These are phyloP conservation scores for Calycopis cecrops DNA, from an alignment of 1,140 invertebrate species.

Conservation along the genomic window DNA sequence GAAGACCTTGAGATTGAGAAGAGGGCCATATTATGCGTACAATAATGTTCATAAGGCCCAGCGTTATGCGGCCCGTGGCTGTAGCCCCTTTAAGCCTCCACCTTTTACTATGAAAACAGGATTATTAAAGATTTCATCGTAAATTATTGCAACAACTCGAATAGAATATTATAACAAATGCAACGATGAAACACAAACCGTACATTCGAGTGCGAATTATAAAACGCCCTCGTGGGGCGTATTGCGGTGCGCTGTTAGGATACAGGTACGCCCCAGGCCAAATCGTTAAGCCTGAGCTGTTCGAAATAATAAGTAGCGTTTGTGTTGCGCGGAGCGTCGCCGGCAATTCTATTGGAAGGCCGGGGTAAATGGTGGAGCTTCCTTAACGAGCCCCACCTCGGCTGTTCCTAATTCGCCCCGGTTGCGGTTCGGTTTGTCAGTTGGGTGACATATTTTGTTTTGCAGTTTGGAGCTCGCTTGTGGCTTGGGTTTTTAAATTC, in stretches of 20 bases:
- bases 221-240: neutral
- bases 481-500: conserved; percentile 7
- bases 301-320: conserved; percentile 68
- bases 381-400: conserved; percentile 63
- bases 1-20: too few relatives aligned
- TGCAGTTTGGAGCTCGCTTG: conserved; percentile 20
- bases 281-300: conserved; percentile 62
- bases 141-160: too few relatives aligned
- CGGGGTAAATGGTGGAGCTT: conserved; percentile 66
- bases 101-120: too few relatives aligned
- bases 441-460: conserved; percentile 49
- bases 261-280: conserved; percentile 54
- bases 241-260: neutral
- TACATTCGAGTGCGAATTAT: neutral
- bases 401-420: conserved; percentile 67
- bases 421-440: conserved; percentile 55
- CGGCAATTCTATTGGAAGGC: conserved; percentile 68
- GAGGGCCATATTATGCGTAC: too few relatives aligned
- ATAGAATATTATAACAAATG: too few relatives aligned
- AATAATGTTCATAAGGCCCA: too few relatives aligned
- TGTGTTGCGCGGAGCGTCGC: conserved; percentile 66
- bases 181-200: too few relatives aligned
- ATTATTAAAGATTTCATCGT: too few relatives aligned
- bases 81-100: too few relatives aligned
- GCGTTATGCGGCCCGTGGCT: too few relatives aligned